A percentile compares a stretch with the other conserved stretches of the same genome.
Conservation (phyloP, 2,113 vertebrate species). For the Baryphthengus martii region DNA sequence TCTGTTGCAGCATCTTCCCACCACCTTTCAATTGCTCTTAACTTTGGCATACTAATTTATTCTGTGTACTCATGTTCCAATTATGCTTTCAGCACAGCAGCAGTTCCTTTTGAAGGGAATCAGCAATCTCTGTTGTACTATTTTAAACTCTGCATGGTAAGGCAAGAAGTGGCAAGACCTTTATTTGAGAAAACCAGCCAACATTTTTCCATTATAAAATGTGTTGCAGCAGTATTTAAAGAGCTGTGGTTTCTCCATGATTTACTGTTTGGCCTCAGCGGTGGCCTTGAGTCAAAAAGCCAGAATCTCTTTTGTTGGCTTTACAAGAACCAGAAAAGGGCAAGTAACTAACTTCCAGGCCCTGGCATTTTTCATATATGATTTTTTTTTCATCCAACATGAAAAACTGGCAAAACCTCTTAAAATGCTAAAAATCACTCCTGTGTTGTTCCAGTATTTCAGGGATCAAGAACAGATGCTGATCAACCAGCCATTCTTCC, state of each 20-base stretch:
- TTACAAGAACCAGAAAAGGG: neutral
- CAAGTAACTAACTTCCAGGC: neutral
- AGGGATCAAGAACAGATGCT: neutral
- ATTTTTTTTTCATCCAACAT: neutral
- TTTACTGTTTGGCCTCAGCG: neutral
- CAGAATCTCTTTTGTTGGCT: neutral
- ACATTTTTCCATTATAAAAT: neutral
- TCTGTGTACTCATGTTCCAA: neutral
- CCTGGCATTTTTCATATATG: neutral
- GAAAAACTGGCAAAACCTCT: neutral
- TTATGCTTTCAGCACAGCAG: slow-evolving; percentile 11
- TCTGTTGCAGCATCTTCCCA: slow-evolving; percentile 9
- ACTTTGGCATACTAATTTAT: slow-evolving; percentile 13
- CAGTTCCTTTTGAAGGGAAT: slow-evolving; percentile 43
- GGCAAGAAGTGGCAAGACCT: neutral
- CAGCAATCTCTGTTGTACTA: neutral
- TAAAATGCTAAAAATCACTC: neutral
- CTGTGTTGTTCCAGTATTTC: neutral
- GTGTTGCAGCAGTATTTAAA: neutral
- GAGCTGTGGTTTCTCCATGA: neutral
- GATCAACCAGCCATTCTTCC: neutral
- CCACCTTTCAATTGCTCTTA: neutral
- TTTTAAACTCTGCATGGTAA: neutral
- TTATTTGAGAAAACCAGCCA: neutral
- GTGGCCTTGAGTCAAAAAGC: neutral